phyloP scores from a whole-genome alignment of 2,888 invertebrate species.

The Lepidocyrtoides sp. region DNA sequence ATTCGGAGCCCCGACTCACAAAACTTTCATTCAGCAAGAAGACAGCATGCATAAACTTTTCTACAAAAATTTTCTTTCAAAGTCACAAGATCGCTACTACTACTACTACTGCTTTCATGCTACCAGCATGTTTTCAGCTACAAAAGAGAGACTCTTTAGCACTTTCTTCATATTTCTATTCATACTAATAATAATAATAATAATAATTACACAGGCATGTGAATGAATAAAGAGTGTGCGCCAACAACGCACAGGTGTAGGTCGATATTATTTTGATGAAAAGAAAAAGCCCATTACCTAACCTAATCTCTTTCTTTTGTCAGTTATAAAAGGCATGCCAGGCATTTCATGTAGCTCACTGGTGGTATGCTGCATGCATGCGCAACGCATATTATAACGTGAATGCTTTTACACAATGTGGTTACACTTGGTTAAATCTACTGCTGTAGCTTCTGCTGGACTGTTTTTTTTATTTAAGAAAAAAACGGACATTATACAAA shows the following conservation, averaged over 20 bases:
- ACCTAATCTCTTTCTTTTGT: slow-evolving; percentile 73
- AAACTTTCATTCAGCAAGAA: neutral
- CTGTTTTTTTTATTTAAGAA: neutral
- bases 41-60: slow-evolving; percentile 9
- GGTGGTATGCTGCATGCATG: slow-evolving; percentile 47
- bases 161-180: slow-evolving; percentile 23
- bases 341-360: neutral
- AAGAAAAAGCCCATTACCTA: slow-evolving; percentile 71
- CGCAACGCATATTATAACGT: slow-evolving; percentile 19
- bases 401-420: slow-evolving; percentile 45
- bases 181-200: neutral
- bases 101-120: neutral
- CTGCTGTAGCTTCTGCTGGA: neutral
- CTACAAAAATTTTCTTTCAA: slow-evolving; percentile 25
- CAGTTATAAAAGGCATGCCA: slow-evolving; percentile 27
- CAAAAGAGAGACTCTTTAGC: slow-evolving; percentile 47
- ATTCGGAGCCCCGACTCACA: slow-evolving; percentile 11
- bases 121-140: slow-evolving; percentile 31
- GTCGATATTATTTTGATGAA: slow-evolving; percentile 57
- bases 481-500: slow-evolving; percentile 39
- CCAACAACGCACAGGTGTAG: slow-evolving; percentile 63
- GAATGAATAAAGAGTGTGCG: neutral
- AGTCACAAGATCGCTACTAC: slow-evolving; percentile 28
- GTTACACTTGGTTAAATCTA: slow-evolving; percentile 48
- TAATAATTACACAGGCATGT: slow-evolving; percentile 37